A percentile compares a stretch with the other conserved stretches of the same genome.
Evolutionary conservation across 2,113 vertebrate species (phyloP).

Genomic region (Nicator chloris): DNA sequence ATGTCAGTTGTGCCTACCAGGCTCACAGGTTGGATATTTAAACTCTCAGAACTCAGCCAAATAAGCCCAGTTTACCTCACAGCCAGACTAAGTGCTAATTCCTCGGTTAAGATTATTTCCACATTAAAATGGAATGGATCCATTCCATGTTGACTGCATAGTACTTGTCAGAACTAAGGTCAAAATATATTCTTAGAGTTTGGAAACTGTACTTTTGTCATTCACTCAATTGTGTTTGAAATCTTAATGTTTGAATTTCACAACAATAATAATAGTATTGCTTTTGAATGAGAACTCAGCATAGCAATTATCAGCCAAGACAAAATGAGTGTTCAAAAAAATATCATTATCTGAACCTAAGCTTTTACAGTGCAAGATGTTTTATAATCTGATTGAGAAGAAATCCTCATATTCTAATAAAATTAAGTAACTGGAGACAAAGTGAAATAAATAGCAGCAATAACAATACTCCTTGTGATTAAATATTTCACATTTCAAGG

Average conservation of each 20-base stretch:
- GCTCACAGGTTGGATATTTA: background rate
- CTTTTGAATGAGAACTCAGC: background rate
- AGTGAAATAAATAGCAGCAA: background rate
- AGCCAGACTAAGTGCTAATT: background rate
- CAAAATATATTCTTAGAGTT: background rate
- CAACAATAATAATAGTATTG: background rate
- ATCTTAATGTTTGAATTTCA: background rate
- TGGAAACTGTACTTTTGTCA: background rate
- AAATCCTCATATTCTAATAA: background rate
- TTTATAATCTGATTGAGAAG: background rate
- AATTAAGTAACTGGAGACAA: background rate
- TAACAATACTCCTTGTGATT: background rate
- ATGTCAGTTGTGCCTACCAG: background rate
- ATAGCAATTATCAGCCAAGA: background rate
- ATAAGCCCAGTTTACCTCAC: background rate
- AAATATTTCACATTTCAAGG: constrained; percentile 12
- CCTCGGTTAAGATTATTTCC: background rate
- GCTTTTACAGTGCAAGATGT: background rate
- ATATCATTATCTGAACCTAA: background rate
- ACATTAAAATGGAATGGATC: background rate
- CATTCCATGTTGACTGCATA: background rate
- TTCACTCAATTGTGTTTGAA: background rate
- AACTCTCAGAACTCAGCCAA: background rate
- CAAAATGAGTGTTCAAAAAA: background rate
- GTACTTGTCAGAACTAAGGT: background rate